These are phyloP conservation scores for Mastacembelus armatus DNA, from an alignment of 2,797 vertebrate species.

Conservation along the genomic window DNA sequence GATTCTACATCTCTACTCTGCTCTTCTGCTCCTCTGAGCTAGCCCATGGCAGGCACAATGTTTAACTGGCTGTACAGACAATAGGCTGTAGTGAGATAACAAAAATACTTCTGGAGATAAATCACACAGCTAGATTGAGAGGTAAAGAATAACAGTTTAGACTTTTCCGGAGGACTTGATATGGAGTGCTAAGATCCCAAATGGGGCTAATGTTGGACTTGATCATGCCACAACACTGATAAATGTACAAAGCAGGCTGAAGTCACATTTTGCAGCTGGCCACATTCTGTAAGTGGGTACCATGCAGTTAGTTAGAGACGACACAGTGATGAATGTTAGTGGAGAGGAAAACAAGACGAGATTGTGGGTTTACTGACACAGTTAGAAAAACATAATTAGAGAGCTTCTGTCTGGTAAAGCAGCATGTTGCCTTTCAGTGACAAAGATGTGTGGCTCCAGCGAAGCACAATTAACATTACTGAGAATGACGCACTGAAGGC, in stretches of 20 bases:
- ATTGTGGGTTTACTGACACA: conserved; percentile 37
- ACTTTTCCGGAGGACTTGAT: background rate
- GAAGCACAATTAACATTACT: conserved; percentile 46
- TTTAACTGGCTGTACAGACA: background rate
- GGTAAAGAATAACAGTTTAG: background rate
- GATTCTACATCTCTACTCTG: background rate
- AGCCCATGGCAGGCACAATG: background rate
- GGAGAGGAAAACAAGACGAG: conserved; percentile 48
- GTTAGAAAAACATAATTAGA: conserved; percentile 37
- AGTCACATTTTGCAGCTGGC: conserved; percentile 39
- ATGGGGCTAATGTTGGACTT: conserved; percentile 16
- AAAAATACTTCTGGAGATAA: background rate
- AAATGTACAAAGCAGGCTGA: conserved; percentile 52
- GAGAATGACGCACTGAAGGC: conserved; percentile 45
- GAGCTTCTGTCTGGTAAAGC: conserved; percentile 26
- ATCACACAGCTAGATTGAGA: background rate
- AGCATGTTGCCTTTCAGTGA: conserved; percentile 34
- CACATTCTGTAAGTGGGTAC: conserved; percentile 30
- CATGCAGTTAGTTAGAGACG: conserved; percentile 71
- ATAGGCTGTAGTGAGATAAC: background rate
- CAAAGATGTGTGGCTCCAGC: conserved; percentile 39
- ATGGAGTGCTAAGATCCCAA: conserved; percentile 27
- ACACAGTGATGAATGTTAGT: conserved; percentile 63
- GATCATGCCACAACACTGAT: conserved; percentile 32
- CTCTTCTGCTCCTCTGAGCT: background rate